Conservation (phyloP, 2,888 invertebrate species). For the Elysia crispata region DNA sequence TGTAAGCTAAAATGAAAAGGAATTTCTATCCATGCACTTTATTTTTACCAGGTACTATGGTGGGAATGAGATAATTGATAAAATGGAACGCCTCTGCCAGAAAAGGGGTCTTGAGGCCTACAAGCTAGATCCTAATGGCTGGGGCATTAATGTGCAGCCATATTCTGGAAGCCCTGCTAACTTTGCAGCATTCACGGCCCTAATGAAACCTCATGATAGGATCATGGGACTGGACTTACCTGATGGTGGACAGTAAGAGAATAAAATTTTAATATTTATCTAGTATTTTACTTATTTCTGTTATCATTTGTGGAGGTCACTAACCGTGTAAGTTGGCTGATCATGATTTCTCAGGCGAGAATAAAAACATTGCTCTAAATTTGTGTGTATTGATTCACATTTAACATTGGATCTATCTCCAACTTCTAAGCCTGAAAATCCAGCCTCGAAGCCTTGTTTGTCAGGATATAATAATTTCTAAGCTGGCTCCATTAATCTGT, state of each 20-base stretch:
- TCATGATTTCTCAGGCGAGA: no score
- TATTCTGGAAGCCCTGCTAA: conserved; percentile 99
- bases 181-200: conserved; percentile 76
- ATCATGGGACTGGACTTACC: conserved; percentile 97
- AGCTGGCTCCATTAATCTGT: no score
- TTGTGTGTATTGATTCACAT: no score
- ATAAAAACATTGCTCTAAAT: no score
- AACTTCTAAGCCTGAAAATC: no score
- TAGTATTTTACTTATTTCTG: no score
- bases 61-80: conserved; percentile 96
- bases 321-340: no score
- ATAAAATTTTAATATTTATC: no score
- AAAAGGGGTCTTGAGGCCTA: conserved; percentile 91
- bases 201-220: conserved; percentile 90
- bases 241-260: conserved; percentile 93
- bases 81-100: conserved; percentile 93
- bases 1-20: neutral
- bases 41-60: conserved; percentile 91
- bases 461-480: no score
- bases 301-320: no score
- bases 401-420: no score
- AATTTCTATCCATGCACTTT: neutral
- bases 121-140: conserved; percentile 87
- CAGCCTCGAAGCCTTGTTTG: no score
- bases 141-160: conserved; percentile 89